These are phyloP conservation scores for Cathartes aura DNA, from an alignment of 2,113 vertebrate genomes.

Conservation along the genomic window DNA sequence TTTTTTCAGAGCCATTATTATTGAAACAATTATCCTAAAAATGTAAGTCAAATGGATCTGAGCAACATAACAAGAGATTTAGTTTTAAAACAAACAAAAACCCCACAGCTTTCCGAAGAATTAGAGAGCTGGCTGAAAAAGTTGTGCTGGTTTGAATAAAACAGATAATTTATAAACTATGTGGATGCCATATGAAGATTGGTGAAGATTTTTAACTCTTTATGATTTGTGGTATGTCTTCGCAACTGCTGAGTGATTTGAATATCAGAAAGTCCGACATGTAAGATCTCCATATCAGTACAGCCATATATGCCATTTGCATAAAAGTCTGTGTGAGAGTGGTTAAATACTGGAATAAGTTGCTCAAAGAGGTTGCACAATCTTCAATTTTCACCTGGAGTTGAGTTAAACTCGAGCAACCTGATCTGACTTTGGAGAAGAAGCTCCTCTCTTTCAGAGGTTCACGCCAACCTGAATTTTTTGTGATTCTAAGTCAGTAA, in stretches of 20 bases:
- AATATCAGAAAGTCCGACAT: neutral
- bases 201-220: neutral
- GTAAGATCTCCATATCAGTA: neutral
- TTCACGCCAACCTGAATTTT: neutral
- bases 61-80: neutral
- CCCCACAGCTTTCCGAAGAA: neutral
- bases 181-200: neutral
- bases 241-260: neutral
- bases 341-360: neutral
- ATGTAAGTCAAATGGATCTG: neutral
- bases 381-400: neutral
- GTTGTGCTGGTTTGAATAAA: neutral
- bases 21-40: neutral
- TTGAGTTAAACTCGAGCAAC: neutral
- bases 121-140: neutral
- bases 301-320: neutral
- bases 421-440: neutral
- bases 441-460: neutral
- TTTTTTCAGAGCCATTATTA: neutral
- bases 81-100: neutral
- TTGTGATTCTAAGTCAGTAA: neutral
- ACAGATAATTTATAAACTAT: neutral
- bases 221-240: neutral
- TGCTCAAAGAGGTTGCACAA: neutral
- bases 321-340: neutral